A percentile compares a stretch with the other conserved stretches of the same genome.
phyloP scores from a whole-genome alignment of 2,113 vertebrate species.

The Miniopterus natalensis region DNA sequence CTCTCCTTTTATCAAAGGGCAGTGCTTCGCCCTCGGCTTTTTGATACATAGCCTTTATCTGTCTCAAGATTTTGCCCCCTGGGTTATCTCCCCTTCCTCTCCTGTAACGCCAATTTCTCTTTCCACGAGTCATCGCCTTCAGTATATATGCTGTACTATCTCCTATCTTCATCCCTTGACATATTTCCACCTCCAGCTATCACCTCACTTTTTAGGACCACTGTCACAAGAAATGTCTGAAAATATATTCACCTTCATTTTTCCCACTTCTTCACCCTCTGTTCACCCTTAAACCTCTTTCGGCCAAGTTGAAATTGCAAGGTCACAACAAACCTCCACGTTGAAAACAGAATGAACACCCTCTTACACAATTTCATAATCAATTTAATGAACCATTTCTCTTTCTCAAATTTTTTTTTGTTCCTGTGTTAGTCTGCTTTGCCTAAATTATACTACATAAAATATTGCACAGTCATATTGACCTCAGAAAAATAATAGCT shows the following conservation, averaged over 20 bases:
- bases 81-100: neutral
- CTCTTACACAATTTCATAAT: neutral
- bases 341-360: neutral
- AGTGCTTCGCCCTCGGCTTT: neutral
- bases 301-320: neutral
- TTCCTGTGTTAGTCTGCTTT: neutral
- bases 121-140: neutral
- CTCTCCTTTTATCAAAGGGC: neutral
- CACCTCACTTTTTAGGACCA: neutral
- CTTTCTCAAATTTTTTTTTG: neutral
- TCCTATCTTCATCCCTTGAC: neutral
- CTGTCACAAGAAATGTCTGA: neutral
- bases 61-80: neutral
- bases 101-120: neutral
- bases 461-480: neutral
- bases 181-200: neutral
- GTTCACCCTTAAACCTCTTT: neutral
- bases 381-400: neutral
- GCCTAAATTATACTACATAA: neutral
- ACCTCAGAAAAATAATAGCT: neutral
- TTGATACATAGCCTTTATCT: neutral
- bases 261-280: neutral
- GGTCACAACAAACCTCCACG: neutral
- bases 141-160: neutral
- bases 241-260: neutral